These are phyloP conservation scores for Hypena proboscidalis DNA, from an alignment of 2,888 invertebrate genomes.

Conservation along the genomic window DNA sequence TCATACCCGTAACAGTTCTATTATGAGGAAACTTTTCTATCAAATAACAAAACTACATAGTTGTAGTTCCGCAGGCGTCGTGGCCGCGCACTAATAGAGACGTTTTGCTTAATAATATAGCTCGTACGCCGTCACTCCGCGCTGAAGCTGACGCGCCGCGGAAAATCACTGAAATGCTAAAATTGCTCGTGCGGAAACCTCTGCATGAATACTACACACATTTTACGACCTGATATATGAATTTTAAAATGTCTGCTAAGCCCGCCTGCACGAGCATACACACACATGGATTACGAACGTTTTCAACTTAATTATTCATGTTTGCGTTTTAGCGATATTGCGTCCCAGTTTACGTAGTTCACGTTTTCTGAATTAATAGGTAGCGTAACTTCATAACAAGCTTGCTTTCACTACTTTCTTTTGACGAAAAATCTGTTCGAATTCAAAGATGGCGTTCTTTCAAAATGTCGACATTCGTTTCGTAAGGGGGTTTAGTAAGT, in stretches of 20 bases:
- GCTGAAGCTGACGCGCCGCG: slow-evolving; percentile 34
- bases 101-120: slow-evolving; percentile 40
- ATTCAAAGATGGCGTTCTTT: slow-evolving; percentile 7
- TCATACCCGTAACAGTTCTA: not conserved
- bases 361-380: no score
- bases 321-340: no score
- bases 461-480: slow-evolving; percentile 15
- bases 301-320: no score
- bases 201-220: slow-evolving; percentile 15
- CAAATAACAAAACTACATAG: no score
- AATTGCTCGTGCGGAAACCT: slow-evolving; percentile 26
- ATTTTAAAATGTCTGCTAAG: slow-evolving; percentile 8
- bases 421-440: not conserved
- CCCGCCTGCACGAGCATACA: not conserved
- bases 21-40: not conserved
- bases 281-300: no score
- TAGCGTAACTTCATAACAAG: not conserved
- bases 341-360: no score
- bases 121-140: slow-evolving; percentile 26
- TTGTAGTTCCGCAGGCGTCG: slow-evolving; percentile 12
- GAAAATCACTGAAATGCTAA: slow-evolving; percentile 38
- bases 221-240: slow-evolving; percentile 13
- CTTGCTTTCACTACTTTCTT: not conserved
- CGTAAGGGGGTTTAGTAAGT: not conserved
- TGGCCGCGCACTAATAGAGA: slow-evolving; percentile 29